Evolutionary conservation across 2,888 invertebrate species (phyloP), one percentile per base, ranked within the genome.

Genomic region (Dilophus febrilis): DNA sequence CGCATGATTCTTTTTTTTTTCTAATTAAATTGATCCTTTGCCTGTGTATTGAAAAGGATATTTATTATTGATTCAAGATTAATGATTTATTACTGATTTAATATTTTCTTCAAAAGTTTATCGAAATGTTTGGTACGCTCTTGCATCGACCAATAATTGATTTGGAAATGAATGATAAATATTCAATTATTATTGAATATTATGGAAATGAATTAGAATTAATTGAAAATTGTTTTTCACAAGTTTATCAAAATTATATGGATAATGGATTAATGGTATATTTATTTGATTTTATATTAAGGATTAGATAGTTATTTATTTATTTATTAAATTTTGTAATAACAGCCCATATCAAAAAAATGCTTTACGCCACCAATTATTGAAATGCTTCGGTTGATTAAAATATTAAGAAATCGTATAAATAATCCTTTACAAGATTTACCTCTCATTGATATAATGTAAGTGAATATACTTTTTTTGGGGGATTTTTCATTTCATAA

Each of bases 131-230:
- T 46, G 86, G 86, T 1, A 70, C 74, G 40, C 61, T 91, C 40
- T 65, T 81, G 38, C 74, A 83, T 38, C 69, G 90, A 11, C 77
- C 81, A 0, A 65, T 81, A 18, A 81, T 91, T 46, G 73, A 72
- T 48, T 58, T 65, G 1, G 81, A 85, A 51, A 62, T 91, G 35
- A 71, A 74, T 48, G 69, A 71, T 0, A 77, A 80, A 54, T 75
- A 79, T 49, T 63, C 68, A 1, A 62, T 60, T 34, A 58, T 90
- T n/a, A 60, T 85, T 2, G 64, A 69, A 14, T 64, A 74, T 47
- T 73, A 83, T 54, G 70, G 74, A 43, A 52, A 62, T 2, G 77
- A 83, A 54, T 60, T 84, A 19, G 73, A 77, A 48, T 61, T 59
- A 1, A 71, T 77, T 0, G 81, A 83, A 55, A 66, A 68, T 47